Evolutionary conservation across 2,888 invertebrate genomes (phyloP).

Genomic region (Euclidia mi): DNA sequence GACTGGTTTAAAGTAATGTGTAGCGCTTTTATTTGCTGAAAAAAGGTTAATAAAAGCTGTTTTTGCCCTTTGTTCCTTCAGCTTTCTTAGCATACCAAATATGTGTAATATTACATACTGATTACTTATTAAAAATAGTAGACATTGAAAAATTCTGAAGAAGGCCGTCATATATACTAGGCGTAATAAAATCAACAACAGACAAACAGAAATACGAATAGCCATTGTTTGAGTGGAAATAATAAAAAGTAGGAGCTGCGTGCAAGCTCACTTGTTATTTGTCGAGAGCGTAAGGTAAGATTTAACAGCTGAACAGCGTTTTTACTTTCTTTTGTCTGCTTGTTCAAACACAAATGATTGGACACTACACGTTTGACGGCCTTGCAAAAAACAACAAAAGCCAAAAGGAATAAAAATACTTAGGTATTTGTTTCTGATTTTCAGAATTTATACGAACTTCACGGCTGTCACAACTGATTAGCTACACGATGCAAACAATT

Average conservation of each 20-base stretch:
- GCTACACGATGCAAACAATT: background rate
- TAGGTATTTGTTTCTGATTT: constrained; percentile 15
- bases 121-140: too few species aligned
- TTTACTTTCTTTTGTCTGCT: constrained; percentile 41
- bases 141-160: too few species aligned
- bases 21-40: too few species aligned
- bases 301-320: constrained; percentile 51
- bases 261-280: constrained; percentile 24
- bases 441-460: background rate
- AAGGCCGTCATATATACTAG: background rate
- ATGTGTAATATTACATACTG: too few species aligned
- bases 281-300: constrained; percentile 20
- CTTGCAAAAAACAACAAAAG: constrained; percentile 34
- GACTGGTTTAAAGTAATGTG: too few species aligned
- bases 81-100: too few species aligned
- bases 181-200: background rate
- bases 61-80: too few species aligned
- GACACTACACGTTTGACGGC: constrained; percentile 34
- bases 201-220: background rate
- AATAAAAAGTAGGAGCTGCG: constrained; percentile 16
- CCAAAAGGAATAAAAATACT: constrained; percentile 14
- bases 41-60: too few species aligned
- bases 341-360: constrained; percentile 15
- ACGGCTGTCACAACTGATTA: background rate
- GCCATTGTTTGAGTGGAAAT: constrained; percentile 4